phyloP scores from a whole-genome alignment of 2,888 invertebrate species.

The Nomada goodeniana region DNA sequence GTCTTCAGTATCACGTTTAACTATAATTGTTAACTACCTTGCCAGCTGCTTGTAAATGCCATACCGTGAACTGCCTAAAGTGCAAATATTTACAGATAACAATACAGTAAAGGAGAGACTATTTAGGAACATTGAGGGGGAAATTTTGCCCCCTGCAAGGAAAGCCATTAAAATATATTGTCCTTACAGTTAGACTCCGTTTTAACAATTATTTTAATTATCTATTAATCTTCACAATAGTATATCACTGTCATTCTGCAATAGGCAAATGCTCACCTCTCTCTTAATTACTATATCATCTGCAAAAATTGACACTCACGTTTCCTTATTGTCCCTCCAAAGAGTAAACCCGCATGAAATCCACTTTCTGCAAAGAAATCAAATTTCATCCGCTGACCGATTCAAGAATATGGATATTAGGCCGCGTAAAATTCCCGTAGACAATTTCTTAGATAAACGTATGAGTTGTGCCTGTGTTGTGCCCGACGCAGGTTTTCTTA shows the following conservation, averaged over 20 bases:
- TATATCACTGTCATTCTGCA: too few species aligned
- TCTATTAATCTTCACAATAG: background rate
- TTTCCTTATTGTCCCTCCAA: too few species aligned
- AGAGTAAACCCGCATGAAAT: background rate
- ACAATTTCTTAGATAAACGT: background rate
- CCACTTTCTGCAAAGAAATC: background rate
- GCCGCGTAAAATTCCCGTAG: background rate
- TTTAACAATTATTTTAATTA: background rate
- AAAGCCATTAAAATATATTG: background rate
- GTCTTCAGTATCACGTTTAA: background rate
- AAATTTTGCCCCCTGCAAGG: background rate
- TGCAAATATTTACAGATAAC: too few species aligned
- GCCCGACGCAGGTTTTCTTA: slow-evolving; percentile 24
- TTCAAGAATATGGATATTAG: background rate
- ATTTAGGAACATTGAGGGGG: background rate
- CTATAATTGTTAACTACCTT: background rate
- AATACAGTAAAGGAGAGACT: background rate
- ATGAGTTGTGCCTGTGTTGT: background rate
- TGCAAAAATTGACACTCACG: too few species aligned
- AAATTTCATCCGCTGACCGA: too few species aligned
- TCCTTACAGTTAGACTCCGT: background rate
- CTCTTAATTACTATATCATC: background rate
- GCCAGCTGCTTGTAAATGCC: background rate
- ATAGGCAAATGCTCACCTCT: too few species aligned
- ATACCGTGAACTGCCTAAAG: too few species aligned